Evolutionary conservation across 2,888 invertebrate genomes (phyloP), one percentile per base, ranked within the genome.

Genomic region (Agrotis puta): DNA sequence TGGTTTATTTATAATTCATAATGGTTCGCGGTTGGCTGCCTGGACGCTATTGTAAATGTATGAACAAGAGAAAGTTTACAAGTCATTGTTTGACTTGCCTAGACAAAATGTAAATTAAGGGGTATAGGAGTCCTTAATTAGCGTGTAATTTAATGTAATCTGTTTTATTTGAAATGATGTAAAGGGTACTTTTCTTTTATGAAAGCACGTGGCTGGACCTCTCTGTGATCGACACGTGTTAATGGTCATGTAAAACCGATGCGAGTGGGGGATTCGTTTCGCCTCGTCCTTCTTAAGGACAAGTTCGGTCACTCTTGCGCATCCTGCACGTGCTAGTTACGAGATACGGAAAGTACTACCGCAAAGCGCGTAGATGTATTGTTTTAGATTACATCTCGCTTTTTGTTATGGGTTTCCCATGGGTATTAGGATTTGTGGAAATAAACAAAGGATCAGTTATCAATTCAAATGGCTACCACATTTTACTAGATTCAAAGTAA

Each of bases 1-100:
- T 82, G 84, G 71, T 75, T 85, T 83, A 89, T 92, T 90, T 90
- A 88, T 89, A 89, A 91, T 92, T 92, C 90, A 90, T 90, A 84
- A 78, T 83, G 77, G 79, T 85, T 89, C 85, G 86, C 89, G 91
- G 84, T 87, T 85, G 83, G 92, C 80, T 87, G 82, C 87, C 87
- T 82, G 70, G 58, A 81, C 74, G 80, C 82, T 85, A 79, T 83
- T 84, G 86, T 87, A 81, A 47, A 65, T 61, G 69, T 71, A 67
- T 82, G 64, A 65, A 64, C 45, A 48, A 58, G 83, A 84, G 83
- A 89, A 88, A 87, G 85, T 82, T 73, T 81, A 86, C 81, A 81
- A 79, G 84, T 78, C 74, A 87, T 85, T 81, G 85, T 84, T 87
- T 87, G 80, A 84, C 71, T 82, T 64, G 66, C 77, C 58, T 82